Conservation (phyloP, 2,888 invertebrate genomes). For the Linnaemya vulpina region DNA sequence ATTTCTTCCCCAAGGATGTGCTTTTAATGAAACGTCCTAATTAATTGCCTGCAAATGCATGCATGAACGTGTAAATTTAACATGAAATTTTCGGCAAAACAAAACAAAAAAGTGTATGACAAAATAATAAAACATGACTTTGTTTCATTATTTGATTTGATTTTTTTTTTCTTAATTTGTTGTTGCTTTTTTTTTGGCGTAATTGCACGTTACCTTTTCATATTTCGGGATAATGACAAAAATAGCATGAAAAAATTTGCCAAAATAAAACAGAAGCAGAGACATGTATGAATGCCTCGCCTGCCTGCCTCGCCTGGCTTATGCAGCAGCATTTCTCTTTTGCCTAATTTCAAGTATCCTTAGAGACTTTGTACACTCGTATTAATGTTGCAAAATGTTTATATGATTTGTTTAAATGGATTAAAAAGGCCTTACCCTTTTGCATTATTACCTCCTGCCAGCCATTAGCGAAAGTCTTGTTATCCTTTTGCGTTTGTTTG, state of each 20-base stretch:
- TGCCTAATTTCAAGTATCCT: constrained; percentile 80
- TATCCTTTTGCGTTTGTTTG: constrained; percentile 42
- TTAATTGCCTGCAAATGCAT: constrained; percentile 72
- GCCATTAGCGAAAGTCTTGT: not conserved
- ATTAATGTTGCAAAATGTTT: constrained; percentile 70
- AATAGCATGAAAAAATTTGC: constrained; percentile 55
- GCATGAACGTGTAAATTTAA: constrained; percentile 63
- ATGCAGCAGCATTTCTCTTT: constrained; percentile 11
- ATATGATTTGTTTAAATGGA: constrained; percentile 66
- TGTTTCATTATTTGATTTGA: constrained; percentile 60
- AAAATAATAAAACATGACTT: constrained; percentile 61
- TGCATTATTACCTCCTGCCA: constrained; percentile 26
- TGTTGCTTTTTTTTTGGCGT: constrained; percentile 42
- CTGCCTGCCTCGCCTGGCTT: constrained; percentile 17
- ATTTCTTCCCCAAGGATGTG: constrained; percentile 70
- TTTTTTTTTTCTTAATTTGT: constrained; percentile 26
- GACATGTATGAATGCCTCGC: constrained; percentile 38
- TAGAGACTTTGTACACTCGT: constrained; percentile 75
- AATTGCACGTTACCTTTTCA: constrained; percentile 64
- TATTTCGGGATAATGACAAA: constrained; percentile 63
- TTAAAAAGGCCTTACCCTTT: constrained; percentile 63
- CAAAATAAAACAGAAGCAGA: constrained; percentile 53
- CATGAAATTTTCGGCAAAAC: constrained; percentile 30
- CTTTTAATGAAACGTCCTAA: constrained; percentile 70
- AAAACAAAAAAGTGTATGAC: constrained; percentile 49